These are phyloP conservation scores for Zenarchopterus dispar DNA, from an alignment of 2,797 vertebrate genomes.

Conservation along the genomic window DNA sequence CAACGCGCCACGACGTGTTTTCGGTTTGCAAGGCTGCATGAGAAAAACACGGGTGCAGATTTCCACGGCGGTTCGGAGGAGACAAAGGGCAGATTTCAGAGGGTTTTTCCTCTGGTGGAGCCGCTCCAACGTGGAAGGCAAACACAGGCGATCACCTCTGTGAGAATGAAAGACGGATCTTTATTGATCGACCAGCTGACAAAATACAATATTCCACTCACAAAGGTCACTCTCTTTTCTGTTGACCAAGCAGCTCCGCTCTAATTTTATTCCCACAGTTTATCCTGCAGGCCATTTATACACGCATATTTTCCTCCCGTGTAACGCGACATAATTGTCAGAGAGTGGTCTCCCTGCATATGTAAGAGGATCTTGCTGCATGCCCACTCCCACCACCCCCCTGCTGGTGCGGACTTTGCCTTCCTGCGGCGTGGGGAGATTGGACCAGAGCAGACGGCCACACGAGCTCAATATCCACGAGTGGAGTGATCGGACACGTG, in stretches of 20 bases:
- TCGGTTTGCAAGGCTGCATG: neutral
- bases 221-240: conserved; percentile 9
- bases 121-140: conserved; percentile 15
- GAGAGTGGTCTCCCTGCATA: conserved; percentile 15
- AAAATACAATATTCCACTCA: conserved; percentile 15
- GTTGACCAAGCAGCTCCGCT: conserved; percentile 7
- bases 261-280: conserved; percentile 14
- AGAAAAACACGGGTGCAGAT: neutral
- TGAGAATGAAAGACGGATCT: conserved; percentile 5
- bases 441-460: conserved; percentile 25
- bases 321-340: conserved; percentile 14
- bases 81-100: conserved; percentile 14
- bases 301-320: neutral
- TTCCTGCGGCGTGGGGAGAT: conserved; percentile 41
- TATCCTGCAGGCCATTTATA: conserved; percentile 19
- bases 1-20: no score
- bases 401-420: conserved; percentile 31
- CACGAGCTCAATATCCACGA: conserved; percentile 32
- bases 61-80: neutral
- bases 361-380: conserved; percentile 46
- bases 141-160: conserved; percentile 5
- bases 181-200: conserved; percentile 26
- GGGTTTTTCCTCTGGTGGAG: neutral
- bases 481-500: conserved; percentile 20
- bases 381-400: no score